Base-by-base conservation (phyloP, 2,113 vertebrate genomes). In the Candoia aspera region DNA sequence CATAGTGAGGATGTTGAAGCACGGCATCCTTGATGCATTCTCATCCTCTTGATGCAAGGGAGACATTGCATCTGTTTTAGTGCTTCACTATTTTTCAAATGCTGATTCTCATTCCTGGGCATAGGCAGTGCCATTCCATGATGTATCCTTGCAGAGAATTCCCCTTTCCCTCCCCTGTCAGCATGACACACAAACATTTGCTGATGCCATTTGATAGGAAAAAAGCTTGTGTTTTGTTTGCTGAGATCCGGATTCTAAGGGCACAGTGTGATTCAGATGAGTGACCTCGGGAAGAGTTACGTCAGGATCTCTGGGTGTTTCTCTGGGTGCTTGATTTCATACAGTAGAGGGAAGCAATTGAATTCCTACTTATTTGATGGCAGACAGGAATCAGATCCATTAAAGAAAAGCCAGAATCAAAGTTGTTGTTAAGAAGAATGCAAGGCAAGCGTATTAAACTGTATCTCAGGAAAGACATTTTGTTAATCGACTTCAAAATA, bases 381-480 rank as follows among this genome's bases (percentile, higher is more conserved):
- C 93, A 68, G 19, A 33, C 37, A 6, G 86, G 49, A 90, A 90
- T 60, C 68, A 49, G 73, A 92, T 59, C 60, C 88, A 42, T 64
- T 95, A 92, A 84, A 93, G 6, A 62, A 19, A 88, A 57, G 12
- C 24, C 42, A n/a, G 49, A 59, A 83, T 59, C n/a, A 33, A 37
- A 55, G 23, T 37, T n/a, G 86, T 86, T 62, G 92, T 90, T 94
- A 84, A 62, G 42, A 92, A 68, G 84, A 92, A 94, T 93, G 19
- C 92, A 59, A 55, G 53, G 21, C 84, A 83, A n/a, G 91, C n/a
- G 53, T 11, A 90, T 92, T 89, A 89, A 86, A 73, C 87, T 68
- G 15, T 26, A 11, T 87, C 49, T 29, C 37, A 29, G 59, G 84
- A 57, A 62, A 92, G 83, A 93, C 49, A 62, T 46, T 68, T 46